Evolutionary conservation across 2,888 invertebrate genomes (phyloP), one percentile per base, ranked within the genome.

Genomic region (Rhagophthalmus giganteus): DNA sequence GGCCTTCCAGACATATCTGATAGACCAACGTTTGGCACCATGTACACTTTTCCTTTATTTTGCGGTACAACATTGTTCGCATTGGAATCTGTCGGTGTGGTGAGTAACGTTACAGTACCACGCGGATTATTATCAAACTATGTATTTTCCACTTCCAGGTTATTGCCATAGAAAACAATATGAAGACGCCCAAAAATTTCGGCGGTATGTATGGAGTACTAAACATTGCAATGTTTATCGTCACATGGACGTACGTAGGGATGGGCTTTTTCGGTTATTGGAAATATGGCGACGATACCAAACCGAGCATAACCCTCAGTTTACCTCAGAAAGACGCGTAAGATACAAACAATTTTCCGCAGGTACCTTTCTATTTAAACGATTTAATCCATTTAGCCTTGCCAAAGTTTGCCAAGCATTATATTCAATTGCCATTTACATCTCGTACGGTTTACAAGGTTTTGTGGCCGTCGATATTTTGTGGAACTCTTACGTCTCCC

Each of bases 21-120:
- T 28, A 80, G 83, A 51, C 78, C 78, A 2, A 77, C 85, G 0
- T 79, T 86, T 37, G 90, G 88, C 0, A 76, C 81, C 5, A 68
- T 86, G 1, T 74, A 78, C 20, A 81, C 85, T 42, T 87, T 93
- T 66, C 97, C 98, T 0, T 79, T 98, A 1, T 98, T 92, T 78
- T 95, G 98, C 71, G 96, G 97, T 27, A 97, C 95, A 0, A 96
- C 94, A 0, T 80, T 98, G 35, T 98, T 95, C 72, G 93, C 98
- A 0, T 83, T 98, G 64, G 97, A 98, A 79, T 95, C 96, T 41
- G 95, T 97, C 60, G 90, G 90, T 39, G 89, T 90, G 74, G 90
- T 91, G 73, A 81, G 86, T 80, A n/a, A n/a, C n/a, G n/a, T n/a
- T 28, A 9, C 14, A 33, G 33, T n/a, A 30, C 2, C 7, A 27